Conservation (phyloP, 2,888 invertebrate genomes). For the Omphaloscelis lunosa region DNA sequence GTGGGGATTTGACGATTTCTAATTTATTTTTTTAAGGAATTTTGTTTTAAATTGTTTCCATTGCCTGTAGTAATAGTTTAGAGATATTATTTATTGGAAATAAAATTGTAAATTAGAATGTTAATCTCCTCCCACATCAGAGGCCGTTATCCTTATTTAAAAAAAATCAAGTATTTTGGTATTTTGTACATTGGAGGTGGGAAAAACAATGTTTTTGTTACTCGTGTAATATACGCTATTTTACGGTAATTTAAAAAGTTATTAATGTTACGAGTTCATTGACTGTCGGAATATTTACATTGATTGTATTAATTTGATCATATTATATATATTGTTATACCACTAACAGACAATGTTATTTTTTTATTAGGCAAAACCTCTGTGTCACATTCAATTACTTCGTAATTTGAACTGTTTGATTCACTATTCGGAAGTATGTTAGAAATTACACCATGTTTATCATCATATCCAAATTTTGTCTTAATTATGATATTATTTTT, state of each 20-base stretch:
- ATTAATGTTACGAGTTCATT: slow-evolving; percentile 1
- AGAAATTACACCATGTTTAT: slow-evolving; percentile 1
- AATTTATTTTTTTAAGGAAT: not conserved
- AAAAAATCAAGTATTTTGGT: not conserved
- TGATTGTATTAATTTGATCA: slow-evolving; percentile 35
- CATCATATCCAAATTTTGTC: slow-evolving; percentile 58
- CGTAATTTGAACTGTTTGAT: slow-evolving; percentile 5
- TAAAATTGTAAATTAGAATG: slow-evolving; percentile 30
- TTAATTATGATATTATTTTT: slow-evolving; percentile 18
- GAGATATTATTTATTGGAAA: not conserved
- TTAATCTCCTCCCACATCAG: slow-evolving; percentile 5
- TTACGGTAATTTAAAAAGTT: slow-evolving; percentile 15
- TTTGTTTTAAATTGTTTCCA: not conserved
- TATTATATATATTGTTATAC: too few species aligned
- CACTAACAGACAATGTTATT: slow-evolving; percentile 42
- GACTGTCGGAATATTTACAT: slow-evolving; percentile 21
- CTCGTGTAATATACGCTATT: slow-evolving; percentile 6
- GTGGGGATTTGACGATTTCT: not conserved
- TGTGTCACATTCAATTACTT: slow-evolving; percentile 72
- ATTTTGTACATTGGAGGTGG: not conserved
- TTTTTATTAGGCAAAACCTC: slow-evolving; percentile 41
- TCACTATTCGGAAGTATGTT: slow-evolving; percentile 13
- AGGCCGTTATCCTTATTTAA: not conserved
- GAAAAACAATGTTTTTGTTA: not conserved
- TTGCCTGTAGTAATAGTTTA: not conserved